phyloP scores from a whole-genome alignment of 1,140 invertebrate genomes.

The Fragariocoptes setiger region DNA sequence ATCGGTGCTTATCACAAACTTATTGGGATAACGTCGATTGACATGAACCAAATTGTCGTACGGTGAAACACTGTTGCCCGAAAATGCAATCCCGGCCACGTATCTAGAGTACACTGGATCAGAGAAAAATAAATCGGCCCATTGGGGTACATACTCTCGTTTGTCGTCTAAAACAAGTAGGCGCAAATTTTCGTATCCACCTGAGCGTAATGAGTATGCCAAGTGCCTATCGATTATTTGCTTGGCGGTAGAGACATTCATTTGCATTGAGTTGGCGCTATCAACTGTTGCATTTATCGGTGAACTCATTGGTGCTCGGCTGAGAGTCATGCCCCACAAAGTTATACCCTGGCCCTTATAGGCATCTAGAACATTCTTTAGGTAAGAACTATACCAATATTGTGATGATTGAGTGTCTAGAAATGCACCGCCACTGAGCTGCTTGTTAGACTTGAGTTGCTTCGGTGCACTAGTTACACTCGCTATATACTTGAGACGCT shows the following conservation, averaged over 20 bases:
- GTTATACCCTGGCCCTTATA: conserved; percentile 22
- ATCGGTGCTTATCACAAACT: background rate
- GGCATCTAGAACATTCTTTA: conserved; percentile 23
- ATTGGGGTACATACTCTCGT: background rate
- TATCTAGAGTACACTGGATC: background rate
- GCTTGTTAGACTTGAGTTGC: background rate
- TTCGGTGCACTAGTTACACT: background rate
- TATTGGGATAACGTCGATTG: background rate
- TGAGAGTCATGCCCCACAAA: conserved; percentile 27
- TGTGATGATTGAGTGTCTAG: background rate
- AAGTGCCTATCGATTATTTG: background rate
- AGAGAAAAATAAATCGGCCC: background rate
- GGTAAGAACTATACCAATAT: background rate
- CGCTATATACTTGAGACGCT: background rate
- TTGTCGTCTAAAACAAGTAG: background rate
- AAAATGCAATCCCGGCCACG: background rate
- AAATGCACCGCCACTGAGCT: background rate
- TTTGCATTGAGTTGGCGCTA: background rate
- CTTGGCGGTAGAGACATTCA: background rate
- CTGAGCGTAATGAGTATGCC: background rate
- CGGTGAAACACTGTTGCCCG: background rate
- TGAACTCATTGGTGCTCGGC: background rate
- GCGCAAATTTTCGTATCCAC: background rate
- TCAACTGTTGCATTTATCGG: background rate
- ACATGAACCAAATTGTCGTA: background rate